Percentiles rank a stretch among this genome's conserved stretches.
These are phyloP conservation scores for Cerastoderma edule DNA, from an alignment of 2,888 invertebrate genomes.

Conservation along the genomic window DNA sequence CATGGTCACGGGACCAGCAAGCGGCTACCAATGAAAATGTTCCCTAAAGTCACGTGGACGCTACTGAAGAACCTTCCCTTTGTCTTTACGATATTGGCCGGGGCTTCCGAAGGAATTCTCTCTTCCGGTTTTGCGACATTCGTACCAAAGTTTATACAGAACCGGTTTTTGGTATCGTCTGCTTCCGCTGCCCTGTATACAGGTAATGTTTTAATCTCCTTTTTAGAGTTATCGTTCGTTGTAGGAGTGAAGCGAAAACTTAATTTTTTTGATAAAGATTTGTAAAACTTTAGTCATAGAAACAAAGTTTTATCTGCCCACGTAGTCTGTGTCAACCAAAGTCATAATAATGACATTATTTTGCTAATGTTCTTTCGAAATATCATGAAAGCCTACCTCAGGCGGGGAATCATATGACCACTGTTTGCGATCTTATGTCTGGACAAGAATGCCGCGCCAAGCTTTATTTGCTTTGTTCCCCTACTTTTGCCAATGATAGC, in stretches of 20 bases:
- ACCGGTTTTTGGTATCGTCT: conserved; percentile 89
- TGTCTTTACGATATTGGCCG: conserved; percentile 88
- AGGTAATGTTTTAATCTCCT: conserved; percentile 84
- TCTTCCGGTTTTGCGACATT: conserved; percentile 88
- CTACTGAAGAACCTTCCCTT: conserved; percentile 82
- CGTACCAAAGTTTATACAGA: conserved; percentile 90
- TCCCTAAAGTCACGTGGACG: conserved; percentile 54
- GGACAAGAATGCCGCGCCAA: too few species aligned
- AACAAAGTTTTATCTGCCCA: too few species aligned
- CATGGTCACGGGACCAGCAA: conserved; percentile 46
- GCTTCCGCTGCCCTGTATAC: conserved; percentile 88
- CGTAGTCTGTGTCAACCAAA: too few species aligned
- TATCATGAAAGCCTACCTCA: too few species aligned
- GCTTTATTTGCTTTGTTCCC: too few species aligned
- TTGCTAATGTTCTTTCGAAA: too few species aligned
- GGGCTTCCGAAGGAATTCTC: conserved; percentile 85
- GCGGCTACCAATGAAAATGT: conserved; percentile 52
- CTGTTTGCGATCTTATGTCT: too few species aligned
- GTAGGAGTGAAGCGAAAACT: not conserved
- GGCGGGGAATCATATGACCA: too few species aligned
- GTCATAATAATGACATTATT: too few species aligned
- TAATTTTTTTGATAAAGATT: not conserved
- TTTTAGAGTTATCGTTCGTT: not conserved
- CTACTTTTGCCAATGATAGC: too few species aligned
- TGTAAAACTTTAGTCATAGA: too few species aligned